phyloP scores from a whole-genome alignment of 2,113 vertebrate species.

The Ctenodactylus gundi region DNA sequence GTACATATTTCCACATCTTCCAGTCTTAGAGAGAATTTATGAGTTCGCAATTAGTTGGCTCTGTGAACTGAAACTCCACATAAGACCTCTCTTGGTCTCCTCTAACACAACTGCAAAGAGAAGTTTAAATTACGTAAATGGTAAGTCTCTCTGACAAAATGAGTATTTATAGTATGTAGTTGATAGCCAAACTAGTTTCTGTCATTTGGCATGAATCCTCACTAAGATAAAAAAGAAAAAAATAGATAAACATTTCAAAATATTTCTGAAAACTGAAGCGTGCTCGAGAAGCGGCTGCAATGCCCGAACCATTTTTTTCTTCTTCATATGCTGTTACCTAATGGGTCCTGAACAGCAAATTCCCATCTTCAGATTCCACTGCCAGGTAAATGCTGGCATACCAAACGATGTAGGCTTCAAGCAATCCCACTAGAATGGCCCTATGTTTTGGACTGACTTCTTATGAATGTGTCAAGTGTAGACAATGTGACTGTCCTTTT shows the following conservation, averaged over 20 bases:
- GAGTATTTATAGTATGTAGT: not conserved
- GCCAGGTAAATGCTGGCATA: accelerated
- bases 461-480: not conserved
- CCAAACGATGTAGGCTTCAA: not conserved
- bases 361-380: not conserved
- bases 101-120: not conserved
- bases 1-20: not conserved
- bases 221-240: not conserved
- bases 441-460: not conserved
- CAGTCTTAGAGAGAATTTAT: not conserved
- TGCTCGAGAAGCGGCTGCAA: not conserved
- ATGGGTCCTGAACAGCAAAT: constrained; percentile 9
- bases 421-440: constrained; percentile 9
- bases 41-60: not conserved
- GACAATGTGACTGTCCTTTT: constrained; percentile 9
- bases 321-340: not conserved
- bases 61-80: not conserved
- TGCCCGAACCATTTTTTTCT: not conserved
- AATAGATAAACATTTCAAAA: constrained; percentile 22
- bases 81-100: not conserved
- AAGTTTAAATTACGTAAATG: not conserved
- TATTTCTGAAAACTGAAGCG: constrained; percentile 9
- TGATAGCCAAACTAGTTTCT: not conserved
- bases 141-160: not conserved
- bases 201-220: constrained; percentile 27